Conservation (phyloP, 1,140 invertebrate genomes). For the Eriocheir sinensis region DNA sequence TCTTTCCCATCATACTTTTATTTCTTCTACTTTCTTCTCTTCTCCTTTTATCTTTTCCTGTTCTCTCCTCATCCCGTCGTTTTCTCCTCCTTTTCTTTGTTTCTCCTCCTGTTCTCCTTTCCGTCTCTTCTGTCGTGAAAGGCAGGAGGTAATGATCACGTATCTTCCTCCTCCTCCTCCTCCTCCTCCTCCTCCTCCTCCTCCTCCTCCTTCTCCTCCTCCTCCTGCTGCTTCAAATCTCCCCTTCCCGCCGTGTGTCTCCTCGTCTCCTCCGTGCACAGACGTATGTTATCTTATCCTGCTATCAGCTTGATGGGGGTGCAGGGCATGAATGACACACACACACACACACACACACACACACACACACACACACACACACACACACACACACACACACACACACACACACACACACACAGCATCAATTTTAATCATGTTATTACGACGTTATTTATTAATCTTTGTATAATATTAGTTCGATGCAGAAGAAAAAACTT, state of each 20-base stretch:
- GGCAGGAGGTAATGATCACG: no score
- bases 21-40: no score
- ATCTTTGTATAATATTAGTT: no score
- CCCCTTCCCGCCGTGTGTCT: background rate
- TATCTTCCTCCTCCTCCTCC: background rate
- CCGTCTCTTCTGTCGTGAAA: no score
- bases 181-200: background rate
- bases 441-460: no score
- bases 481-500: no score
- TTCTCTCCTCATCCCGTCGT: no score
- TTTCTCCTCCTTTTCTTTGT: no score
- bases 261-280: background rate
- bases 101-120: no score
- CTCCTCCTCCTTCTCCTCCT: background rate
- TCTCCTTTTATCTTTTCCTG: no score
- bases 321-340: background rate
- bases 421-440: no score
- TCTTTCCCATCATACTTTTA: no score
- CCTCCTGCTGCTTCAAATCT: background rate
- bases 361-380: conserved; percentile 50
- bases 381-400: conserved; percentile 20
- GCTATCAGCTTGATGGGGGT: background rate
- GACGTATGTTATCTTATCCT: background rate
- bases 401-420: background rate
- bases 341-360: background rate